Percentiles rank a stretch among this genome's conserved stretches.
These are phyloP conservation scores for Heliconius hortense DNA, from an alignment of 2,888 invertebrate species.

Conservation along the genomic window DNA sequence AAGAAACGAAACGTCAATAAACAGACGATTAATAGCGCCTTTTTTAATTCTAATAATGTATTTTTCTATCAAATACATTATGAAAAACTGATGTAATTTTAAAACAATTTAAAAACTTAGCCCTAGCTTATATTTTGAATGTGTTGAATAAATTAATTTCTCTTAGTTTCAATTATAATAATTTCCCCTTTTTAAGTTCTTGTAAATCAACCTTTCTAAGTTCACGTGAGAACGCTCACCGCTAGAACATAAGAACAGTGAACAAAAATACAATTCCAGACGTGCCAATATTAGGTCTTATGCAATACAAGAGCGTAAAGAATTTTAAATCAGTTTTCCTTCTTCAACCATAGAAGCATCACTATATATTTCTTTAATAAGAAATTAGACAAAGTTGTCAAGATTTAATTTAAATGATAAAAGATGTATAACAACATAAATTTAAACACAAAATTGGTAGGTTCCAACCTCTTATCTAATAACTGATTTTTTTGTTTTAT, in stretches of 20 bases:
- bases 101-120: background rate
- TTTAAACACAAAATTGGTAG: constrained; percentile 16
- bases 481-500: background rate
- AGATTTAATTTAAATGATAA: background rate
- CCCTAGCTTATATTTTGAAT: background rate
- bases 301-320: constrained; percentile 26
- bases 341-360: constrained; percentile 6
- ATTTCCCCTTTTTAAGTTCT: background rate
- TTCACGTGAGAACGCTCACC: constrained; percentile 6
- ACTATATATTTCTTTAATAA: background rate
- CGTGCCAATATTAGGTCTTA: constrained; percentile 21
- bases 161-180: background rate
- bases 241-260: constrained; percentile 10
- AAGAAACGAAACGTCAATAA: background rate
- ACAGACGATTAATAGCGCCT: background rate
- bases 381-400: background rate
- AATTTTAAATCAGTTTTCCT: constrained; percentile 22
- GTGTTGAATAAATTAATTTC: background rate
- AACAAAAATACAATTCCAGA: constrained; percentile 23
- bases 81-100: background rate
- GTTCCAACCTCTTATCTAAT: background rate
- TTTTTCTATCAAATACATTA: background rate
- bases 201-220: constrained; percentile 11
- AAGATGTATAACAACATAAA: constrained; percentile 12
- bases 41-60: background rate